A percentile compares a stretch with the other conserved stretches of the same genome.
These are phyloP conservation scores for Gnatocerus cornutus DNA, from an alignment of 2,888 invertebrate genomes.

Conservation along the genomic window DNA sequence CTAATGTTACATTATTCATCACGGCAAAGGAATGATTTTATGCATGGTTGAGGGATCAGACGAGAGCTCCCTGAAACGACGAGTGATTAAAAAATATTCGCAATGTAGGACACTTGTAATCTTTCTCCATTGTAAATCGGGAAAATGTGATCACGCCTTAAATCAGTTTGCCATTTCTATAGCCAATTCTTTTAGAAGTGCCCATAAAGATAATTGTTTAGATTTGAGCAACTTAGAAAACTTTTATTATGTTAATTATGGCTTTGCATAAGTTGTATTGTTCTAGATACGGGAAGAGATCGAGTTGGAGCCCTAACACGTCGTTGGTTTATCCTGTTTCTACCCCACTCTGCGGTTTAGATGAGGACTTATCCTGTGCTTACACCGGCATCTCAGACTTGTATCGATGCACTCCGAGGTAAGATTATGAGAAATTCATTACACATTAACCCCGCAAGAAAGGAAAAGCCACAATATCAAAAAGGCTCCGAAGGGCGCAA, in stretches of 20 bases:
- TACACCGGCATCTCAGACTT: constrained; percentile 73
- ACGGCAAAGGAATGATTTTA: constrained; percentile 33
- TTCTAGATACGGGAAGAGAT: constrained; percentile 68
- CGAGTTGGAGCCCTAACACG: constrained; percentile 59
- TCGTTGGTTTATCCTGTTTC: constrained; percentile 56
- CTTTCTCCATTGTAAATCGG: background rate
- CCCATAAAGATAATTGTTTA: too few species aligned
- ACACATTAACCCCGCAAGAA: constrained; percentile 13
- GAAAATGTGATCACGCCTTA: background rate
- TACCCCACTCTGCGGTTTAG: constrained; percentile 53
- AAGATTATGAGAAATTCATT: constrained; percentile 55
- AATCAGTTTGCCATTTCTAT: background rate
- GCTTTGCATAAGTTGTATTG: constrained; percentile 15
- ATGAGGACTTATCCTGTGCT: constrained; percentile 68
- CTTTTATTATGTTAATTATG: background rate
- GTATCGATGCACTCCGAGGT: constrained; percentile 73
- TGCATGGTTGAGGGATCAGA: constrained; percentile 39
- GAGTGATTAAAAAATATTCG: constrained; percentile 42
- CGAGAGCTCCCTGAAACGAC: constrained; percentile 25
- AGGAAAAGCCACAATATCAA: too few species aligned
- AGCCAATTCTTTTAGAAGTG: too few species aligned
- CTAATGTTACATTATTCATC: constrained; percentile 47
- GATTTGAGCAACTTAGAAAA: background rate
- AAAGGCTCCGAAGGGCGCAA: too few species aligned
- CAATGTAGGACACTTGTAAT: constrained; percentile 7